Evolutionary conservation across 2,888 invertebrate species (phyloP), one percentile per base, ranked within the genome.

Genomic region (Carcina quercana): DNA sequence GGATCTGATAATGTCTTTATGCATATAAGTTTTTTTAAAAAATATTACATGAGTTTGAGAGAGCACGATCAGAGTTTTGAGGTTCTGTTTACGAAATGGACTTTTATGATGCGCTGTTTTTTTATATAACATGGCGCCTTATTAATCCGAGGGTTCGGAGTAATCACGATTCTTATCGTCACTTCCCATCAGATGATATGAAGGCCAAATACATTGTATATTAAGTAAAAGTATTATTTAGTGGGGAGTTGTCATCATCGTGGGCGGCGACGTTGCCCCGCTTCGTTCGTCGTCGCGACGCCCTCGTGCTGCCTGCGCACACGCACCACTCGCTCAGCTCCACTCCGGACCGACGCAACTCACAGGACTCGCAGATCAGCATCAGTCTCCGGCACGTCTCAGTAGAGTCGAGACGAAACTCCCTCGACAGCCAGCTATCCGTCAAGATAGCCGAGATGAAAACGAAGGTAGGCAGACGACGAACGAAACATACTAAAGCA

Each of bases 221-320:
- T n/a, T n/a, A n/a, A n/a, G n/a, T n/a, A n/a, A n/a, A n/a, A n/a
- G n/a, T n/a, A n/a, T 15, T n/a, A 15, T 27, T 5, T 31, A 93
- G 93, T 37, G 91, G 91, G 45, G 94, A 95, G 52, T 86, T 97
- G 30, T 95, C 95, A 34, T 95, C 96, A 1, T 93, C 95, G 0
- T 97, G 96, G 94, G 95, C 94, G 22, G 94, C 94, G 32, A 94
- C 95, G 43, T 79, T 97, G 41, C 96, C 96, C 0, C 91, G 94
- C 45, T 88, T 96, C 57, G 91, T 96, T 1, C 89, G 90, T 5
- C 86, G 97, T 2, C 87, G 97, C 50, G 94, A 93, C 50, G 97
- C 95, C 0, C 79, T 97, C 7, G 91, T 38, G 86, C 88, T 58
- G 78, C 88, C 46, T 37, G 44, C 72, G 29, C 85, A 70, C 74